These are phyloP conservation scores for Lethrus apterus DNA, from an alignment of 1,140 invertebrate genomes.

Conservation along the genomic window DNA sequence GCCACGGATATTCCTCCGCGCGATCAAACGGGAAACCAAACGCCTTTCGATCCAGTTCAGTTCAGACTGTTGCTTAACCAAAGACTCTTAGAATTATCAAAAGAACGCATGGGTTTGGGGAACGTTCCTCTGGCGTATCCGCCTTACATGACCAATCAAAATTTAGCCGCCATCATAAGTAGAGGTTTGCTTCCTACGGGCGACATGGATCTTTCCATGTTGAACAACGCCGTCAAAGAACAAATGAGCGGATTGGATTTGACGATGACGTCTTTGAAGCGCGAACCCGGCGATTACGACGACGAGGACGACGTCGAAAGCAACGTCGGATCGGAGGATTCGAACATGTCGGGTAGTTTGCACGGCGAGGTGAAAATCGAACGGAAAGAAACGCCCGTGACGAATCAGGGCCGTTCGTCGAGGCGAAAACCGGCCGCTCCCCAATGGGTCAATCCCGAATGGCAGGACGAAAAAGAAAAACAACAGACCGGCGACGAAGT, in stretches of 20 bases:
- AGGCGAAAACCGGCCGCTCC: conserved; percentile 89
- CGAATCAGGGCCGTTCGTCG: conserved; percentile 50
- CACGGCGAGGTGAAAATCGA: conserved; percentile 45
- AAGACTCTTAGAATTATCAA: conserved; percentile 76
- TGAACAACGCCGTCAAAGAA: conserved; percentile 61
- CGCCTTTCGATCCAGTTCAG: conserved; percentile 82
- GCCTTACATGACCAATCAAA: conserved; percentile 65
- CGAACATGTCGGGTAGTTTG: conserved; percentile 44
- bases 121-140: conserved; percentile 64
- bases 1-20: conserved; percentile 60
- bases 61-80: conserved; percentile 83
- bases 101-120: conserved; percentile 68
- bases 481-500: conserved; percentile 61
- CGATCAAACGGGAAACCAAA: conserved; percentile 51
- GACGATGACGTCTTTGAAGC: conserved; percentile 68
- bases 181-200: conserved; percentile 52
- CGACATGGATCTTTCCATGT: conserved; percentile 44
- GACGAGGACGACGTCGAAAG: conserved; percentile 68
- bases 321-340: conserved; percentile 72
- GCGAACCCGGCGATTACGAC: conserved; percentile 64
- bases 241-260: conserved; percentile 72
- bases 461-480: conserved; percentile 62
- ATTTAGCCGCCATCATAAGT: conserved; percentile 62
- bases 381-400: conserved; percentile 47
- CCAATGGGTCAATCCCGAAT: conserved; percentile 93